Base-by-base conservation (phyloP, 2,113 vertebrate genomes). In the Tylochromis polylepis region DNA sequence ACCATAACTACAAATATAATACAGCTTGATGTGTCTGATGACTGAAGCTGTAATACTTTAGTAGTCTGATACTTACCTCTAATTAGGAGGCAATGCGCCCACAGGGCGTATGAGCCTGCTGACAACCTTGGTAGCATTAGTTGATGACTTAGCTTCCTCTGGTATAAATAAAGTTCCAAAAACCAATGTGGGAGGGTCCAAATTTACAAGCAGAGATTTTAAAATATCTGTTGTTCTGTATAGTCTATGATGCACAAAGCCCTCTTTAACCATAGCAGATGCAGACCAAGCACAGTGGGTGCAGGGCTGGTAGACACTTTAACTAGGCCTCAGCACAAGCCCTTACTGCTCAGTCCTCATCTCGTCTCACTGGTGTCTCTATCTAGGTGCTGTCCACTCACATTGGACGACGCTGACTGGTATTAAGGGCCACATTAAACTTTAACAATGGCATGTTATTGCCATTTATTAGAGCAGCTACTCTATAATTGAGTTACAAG, bases 401-500 rank as follows among this genome's bases (percentile, higher is more conserved):
- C 83, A 70, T 60, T 81, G 85, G 83, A 84, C 56, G 62, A 43
- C 41, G 27, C 31, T 46, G 75, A 12, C 80, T 53, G 51, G 83
- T 34, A 86, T 93, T 91, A 88, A 87, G 87, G 75, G 53, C n/a
- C 86, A 65, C 84, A 92, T 94, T 92, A 94, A 92, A 90, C 90
- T 93, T 95, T 93, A 92, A 95, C 93, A 87, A 92, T 82, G 83
- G 70, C 84, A 83, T 90, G 79, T 91, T 93, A 93, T 84, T 92
- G 87, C 83, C 86, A 83, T 95, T 95, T 94, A 90, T 94, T 87
- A 83, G 88, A 89, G 84, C 84, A 62, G 81, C 85, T 55, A 57
- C 91, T 88, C 79, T 87, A 82, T 93, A 94, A 94, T 84, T 91
- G 88, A 92, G 91, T 93, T 92, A 92, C 86, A 89, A 90, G 82